Evolutionary conservation across 2,113 vertebrate genomes (phyloP), one percentile per base, ranked within the genome.

Genomic region (Macrotus californicus): DNA sequence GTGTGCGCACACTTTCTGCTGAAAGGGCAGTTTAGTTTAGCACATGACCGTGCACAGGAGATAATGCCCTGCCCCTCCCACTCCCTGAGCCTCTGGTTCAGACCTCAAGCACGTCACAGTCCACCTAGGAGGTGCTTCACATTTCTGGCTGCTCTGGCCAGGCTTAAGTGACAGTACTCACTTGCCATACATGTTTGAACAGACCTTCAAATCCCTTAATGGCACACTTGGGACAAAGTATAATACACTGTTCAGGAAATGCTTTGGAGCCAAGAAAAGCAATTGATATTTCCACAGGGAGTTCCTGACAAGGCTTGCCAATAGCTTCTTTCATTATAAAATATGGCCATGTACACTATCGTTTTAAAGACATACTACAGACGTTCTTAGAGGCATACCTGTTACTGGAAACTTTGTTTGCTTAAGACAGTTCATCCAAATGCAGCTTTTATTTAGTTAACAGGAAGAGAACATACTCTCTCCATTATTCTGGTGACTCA

Each of bases 281-380:
- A 99, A 98, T 79, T 98, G 98, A 98, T 98, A 98, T 98, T 99
- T 99, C 98, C 98, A 98, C 97, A 98, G 98, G 98, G 98, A 98
- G 97, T 98, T 98, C 96, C 94, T 79, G 91, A 98, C 96, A 91
- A 94, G 76, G 69, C 93, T 96, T 98, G 98, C 97, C 98, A 98
- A 98, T 97, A 98, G 93, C 91, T 94, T 97, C 97, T 97, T 97
- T 98, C 96, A 88, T 93, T 98, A 95, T 95, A 97, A 98, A 98
- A 97, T 91, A 91, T 34, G 39, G 34, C 97, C 97, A 96, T 97
- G 95, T 92, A 98, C 93, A 87, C 95, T 98, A 97, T 97, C 96
- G 96, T 95, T 95, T 95, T 97, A 92, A 91, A 94, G 85, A 98
- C 97, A 83, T 97, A 93, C 97, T 97, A 97, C 96, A 96, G 92